Evolutionary conservation across 2,113 vertebrate species (phyloP), one percentile per base, ranked within the genome.

Genomic region (Anoplopoma fimbria): DNA sequence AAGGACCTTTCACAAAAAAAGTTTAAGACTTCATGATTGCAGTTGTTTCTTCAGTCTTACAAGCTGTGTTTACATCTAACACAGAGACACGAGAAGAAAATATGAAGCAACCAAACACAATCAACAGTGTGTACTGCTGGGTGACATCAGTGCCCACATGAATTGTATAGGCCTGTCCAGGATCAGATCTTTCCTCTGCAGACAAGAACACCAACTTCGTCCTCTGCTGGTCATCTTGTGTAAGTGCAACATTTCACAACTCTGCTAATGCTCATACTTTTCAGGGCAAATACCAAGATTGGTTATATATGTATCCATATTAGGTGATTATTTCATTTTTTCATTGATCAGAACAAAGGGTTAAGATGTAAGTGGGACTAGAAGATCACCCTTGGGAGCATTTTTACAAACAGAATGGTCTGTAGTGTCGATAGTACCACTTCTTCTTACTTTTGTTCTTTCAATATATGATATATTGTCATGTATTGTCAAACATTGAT

Each of bases 161-260:
- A 17, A n/a, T n/a, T n/a, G n/a, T 21, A 0, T 6, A 10, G 9
- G 1, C 19, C 27, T 4, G 33, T 71, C 23, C 33, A 10, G 0
- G 14, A 69, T 6, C 17, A 53, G 27, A 25, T 0, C 13, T 10
- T 64, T 21, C 27, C 12, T 74, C 9, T 61, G 13, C 51, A 75
- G 23, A 77, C 79, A 85, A 76, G 53, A 79, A 63, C 61, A 68
- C 2, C 86, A 85, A 86, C 68, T 29, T 23, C 77, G 15, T 6
- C 84, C 84, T 91, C 93, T 93, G 34, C 45, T 93, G 91, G 89
- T 23, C 58, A 51, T 64, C 1, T 29, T 53, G 14, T 75, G 89
- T 70, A 71, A 75, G 57, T 82, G 77, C 88, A 89, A 29, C 49
- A n/a, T 63, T 8, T 7, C 12, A 23, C 13, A 25, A 6, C 9